Conservation (phyloP, 2,888 invertebrate genomes). For the Stratiomys singularior region DNA sequence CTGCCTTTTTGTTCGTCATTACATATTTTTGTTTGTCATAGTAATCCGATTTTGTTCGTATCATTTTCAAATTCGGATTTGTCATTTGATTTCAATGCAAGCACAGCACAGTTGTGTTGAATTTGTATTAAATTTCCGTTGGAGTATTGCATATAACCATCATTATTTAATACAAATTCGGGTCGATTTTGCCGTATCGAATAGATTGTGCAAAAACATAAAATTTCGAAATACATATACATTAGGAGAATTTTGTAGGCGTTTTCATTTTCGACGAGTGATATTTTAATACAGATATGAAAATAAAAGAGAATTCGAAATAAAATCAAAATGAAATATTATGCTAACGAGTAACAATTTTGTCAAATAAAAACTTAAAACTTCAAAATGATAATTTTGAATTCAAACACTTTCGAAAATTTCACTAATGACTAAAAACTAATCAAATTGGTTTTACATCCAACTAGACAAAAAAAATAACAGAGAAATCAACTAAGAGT, state of each 20-base stretch:
- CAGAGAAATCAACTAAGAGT: neutral
- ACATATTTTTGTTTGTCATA: neutral
- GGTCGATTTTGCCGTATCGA: neutral
- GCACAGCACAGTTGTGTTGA: neutral
- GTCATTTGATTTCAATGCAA: no score
- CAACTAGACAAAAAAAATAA: constrained; percentile 20
- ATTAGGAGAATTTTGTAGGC: neutral
- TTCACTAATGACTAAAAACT: constrained; percentile 1
- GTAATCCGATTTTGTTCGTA: neutral
- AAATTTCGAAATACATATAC: neutral
- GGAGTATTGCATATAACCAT: neutral
- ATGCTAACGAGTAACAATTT: neutral
- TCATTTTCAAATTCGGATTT: neutral
- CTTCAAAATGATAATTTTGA: neutral
- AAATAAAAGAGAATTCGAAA: constrained; percentile 35
- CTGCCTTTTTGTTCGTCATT: constrained; percentile 55
- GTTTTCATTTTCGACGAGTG: neutral
- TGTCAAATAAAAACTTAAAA: constrained; percentile 1
- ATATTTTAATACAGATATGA: constrained; percentile 32
- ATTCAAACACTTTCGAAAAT: neutral
- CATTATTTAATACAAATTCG: constrained; percentile 14
- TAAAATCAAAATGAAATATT: constrained; percentile 37
- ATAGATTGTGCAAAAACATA: neutral
- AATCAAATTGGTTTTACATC: constrained; percentile 1
- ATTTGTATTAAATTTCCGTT: constrained; percentile 10